phyloP scores from a whole-genome alignment of 1,140 invertebrate species.

The Uloborus diversus region DNA sequence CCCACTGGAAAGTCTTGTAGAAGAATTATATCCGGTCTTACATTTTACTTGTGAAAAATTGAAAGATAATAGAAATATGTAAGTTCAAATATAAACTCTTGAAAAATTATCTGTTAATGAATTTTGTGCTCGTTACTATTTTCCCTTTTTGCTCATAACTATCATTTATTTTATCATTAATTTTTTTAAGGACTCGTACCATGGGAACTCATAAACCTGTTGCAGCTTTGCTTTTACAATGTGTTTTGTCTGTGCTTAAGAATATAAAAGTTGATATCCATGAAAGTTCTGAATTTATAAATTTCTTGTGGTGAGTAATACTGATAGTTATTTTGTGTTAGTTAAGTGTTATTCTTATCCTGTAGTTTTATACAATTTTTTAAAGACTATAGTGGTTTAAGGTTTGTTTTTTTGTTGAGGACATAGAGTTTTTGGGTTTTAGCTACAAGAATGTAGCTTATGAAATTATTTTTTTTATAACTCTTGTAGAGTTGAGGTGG shows the following conservation, averaged over 20 bases:
- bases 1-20: constrained; percentile 66
- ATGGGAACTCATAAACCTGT: constrained; percentile 67
- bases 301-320: constrained; percentile 64
- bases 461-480: neutral
- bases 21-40: constrained; percentile 88
- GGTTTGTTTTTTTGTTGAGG: no score
- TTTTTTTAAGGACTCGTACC: no score
- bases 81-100: constrained; percentile 61
- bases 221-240: constrained; percentile 79
- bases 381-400: no score
- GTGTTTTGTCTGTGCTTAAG: constrained; percentile 82
- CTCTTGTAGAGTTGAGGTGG: no score
- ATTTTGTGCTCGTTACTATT: no score
- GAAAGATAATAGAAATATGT: constrained; percentile 82
- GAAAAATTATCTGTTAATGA: neutral
- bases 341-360: neutral
- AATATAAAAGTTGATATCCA: constrained; percentile 69
- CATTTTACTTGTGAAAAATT: constrained; percentile 88
- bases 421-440: no score
- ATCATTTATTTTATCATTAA: no score
- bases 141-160: no score
- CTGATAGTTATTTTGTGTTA: neutral
- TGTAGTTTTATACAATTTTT: no score
- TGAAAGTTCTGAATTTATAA: constrained; percentile 62
- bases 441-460: neutral